Evolutionary conservation across 2,113 vertebrate species (phyloP).

Genomic region (Prolemur simus): DNA sequence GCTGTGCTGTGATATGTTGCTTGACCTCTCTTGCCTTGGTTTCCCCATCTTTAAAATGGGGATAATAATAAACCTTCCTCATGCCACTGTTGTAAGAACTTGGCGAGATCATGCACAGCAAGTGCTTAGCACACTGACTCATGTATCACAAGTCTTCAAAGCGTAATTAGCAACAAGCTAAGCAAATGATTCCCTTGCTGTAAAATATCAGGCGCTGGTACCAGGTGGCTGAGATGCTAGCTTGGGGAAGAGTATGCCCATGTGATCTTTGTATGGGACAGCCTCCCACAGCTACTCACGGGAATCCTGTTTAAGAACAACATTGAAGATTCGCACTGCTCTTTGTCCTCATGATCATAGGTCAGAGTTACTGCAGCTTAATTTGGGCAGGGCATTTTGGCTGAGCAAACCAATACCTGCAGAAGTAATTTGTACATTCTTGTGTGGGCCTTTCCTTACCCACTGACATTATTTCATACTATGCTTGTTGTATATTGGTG

Average conservation of each 20-base stretch:
- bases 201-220: neutral
- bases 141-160: neutral
- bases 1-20: neutral
- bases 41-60: neutral
- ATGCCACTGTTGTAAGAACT: neutral
- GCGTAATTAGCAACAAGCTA: neutral
- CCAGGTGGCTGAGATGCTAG: neutral
- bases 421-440: neutral
- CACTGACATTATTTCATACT: neutral
- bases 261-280: neutral
- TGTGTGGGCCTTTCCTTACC: neutral
- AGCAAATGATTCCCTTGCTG: neutral
- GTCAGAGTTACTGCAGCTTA: neutral
- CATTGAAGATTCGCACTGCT: neutral
- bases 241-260: neutral
- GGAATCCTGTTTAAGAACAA: too few relatives aligned
- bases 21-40: neutral
- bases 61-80: neutral
- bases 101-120: too few relatives aligned
- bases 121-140: neutral
- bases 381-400: neutral
- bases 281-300: accelerated
- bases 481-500: neutral
- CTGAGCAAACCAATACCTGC: accelerated
- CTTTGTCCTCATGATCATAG: accelerated